phyloP scores from a whole-genome alignment of 2,888 invertebrate species.

The Drosophila quinaria region DNA sequence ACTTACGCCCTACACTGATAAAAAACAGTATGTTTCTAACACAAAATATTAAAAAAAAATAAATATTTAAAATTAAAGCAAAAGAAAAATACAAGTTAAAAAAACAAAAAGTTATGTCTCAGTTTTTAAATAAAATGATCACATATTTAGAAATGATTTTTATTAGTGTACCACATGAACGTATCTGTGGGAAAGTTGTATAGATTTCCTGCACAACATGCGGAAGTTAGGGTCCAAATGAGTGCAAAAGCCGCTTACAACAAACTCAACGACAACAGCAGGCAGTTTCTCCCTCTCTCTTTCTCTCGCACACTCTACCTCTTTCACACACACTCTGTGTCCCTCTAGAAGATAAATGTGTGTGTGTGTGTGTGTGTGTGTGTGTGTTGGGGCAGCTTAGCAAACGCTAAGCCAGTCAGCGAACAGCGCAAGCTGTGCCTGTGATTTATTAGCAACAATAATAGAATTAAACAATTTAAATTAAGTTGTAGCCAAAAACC shows the following conservation, averaged over 20 bases:
- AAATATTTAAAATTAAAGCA: no score
- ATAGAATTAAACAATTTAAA: conserved; percentile 85
- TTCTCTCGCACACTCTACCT: conserved; percentile 1
- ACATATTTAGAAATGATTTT: background rate
- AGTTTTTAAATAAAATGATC: background rate
- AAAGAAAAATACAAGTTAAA: no score
- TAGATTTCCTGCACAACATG: background rate
- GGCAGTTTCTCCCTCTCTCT: conserved; percentile 16
- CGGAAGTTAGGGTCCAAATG: conserved; percentile 37
- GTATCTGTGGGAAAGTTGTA: background rate
- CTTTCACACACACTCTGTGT: conserved; percentile 1
- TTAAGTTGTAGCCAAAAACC: conserved; percentile 84
- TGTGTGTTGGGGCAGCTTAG: conserved; percentile 65
- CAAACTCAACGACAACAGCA: conserved; percentile 63
- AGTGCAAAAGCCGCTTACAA: conserved; percentile 73
- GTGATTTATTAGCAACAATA: conserved; percentile 84
- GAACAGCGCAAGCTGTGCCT: conserved; percentile 77
- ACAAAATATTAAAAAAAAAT: no score
- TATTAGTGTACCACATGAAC: background rate
- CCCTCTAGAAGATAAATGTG: conserved; percentile 71
- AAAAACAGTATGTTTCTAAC: no score
- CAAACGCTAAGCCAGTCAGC: conserved; percentile 78
- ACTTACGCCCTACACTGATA: no score
- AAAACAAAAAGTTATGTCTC: background rate
- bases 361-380: conserved; percentile 41